Percentiles rank a stretch among this genome's conserved stretches.
Conservation (phyloP, 2,797 vertebrate species). For the Mormyrus hasselquistii region DNA sequence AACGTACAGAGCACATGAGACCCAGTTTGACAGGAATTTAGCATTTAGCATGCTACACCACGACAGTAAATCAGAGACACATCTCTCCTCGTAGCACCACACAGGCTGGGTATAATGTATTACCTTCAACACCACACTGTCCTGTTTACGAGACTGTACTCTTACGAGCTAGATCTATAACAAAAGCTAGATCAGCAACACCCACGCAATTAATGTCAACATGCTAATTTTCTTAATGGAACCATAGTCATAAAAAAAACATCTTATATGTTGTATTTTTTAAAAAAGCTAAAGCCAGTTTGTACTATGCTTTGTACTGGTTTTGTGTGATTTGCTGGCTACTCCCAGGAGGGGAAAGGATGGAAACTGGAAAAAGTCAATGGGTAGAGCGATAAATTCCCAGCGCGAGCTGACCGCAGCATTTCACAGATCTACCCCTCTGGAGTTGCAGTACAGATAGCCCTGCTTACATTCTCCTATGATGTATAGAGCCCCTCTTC, state of each 20-base stretch:
- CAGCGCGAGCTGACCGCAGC: background rate
- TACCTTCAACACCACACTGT: background rate
- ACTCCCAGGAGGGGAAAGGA: background rate
- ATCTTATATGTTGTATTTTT: background rate
- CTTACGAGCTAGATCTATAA: background rate
- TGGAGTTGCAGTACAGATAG: background rate
- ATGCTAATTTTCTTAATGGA: constrained; percentile 7
- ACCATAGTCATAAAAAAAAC: background rate
- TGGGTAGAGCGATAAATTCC: background rate
- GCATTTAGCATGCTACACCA: background rate
- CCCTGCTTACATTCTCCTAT: background rate
- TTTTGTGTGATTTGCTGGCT: background rate
- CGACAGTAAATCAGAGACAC: background rate
- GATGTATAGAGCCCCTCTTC: background rate
- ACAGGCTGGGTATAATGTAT: background rate
- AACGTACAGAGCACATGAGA: background rate
- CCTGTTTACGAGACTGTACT: background rate
- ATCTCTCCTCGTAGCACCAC: background rate
- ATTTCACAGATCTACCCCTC: background rate
- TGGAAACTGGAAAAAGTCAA: background rate
- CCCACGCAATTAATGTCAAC: background rate
- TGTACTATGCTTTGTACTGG: background rate
- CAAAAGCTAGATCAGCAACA: constrained; percentile 5
- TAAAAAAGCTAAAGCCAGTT: background rate
- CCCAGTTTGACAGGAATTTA: background rate